Evolutionary conservation across 2,797 vertebrate species (phyloP).

Genomic region (Hemibagrus guttatus): DNA sequence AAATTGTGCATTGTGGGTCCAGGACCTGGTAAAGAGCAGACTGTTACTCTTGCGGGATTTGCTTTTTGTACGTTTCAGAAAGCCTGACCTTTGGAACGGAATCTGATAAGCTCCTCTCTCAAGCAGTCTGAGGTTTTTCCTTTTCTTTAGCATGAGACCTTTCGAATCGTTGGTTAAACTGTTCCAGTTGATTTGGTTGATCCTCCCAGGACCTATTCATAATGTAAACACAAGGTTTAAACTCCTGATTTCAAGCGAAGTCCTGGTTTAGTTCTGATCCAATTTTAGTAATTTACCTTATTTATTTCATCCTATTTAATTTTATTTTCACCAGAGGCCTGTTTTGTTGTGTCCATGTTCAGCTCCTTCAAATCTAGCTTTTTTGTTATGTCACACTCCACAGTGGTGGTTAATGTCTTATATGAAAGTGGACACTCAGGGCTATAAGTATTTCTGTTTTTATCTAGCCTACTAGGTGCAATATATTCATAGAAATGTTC

Average conservation of each 20-base stretch:
- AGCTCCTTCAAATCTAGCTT: too few relatives aligned
- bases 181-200: background rate
- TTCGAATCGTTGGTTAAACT: background rate
- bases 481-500: too few relatives aligned
- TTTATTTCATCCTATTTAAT: background rate
- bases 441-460: too few relatives aligned
- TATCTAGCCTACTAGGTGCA: too few relatives aligned
- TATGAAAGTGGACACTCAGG: too few relatives aligned
- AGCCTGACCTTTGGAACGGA: background rate
- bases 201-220: background rate
- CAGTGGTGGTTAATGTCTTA: too few relatives aligned
- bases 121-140: background rate
- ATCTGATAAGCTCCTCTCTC: background rate
- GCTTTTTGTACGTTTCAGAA: constrained; percentile 1
- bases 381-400: too few relatives aligned
- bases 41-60: background rate
- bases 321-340: too few relatives aligned
- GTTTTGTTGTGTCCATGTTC: too few relatives aligned
- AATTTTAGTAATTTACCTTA: background rate
- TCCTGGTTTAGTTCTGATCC: background rate
- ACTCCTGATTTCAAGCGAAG: background rate
- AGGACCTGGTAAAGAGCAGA: background rate
- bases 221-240: background rate
- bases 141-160: background rate
- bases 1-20: background rate